These are phyloP conservation scores for Mus musculus DNA, from an alignment of 2,113 vertebrate genomes.

Conservation along the genomic window GRCm39 chr7:68154501-68155000, in stretches of 20 bases:
- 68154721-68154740: not conserved
- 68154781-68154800: not conserved
- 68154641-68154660: not conserved
- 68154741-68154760: not conserved
- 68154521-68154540: not conserved
- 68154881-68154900: not conserved
- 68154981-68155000: not conserved
- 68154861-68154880: not conserved
- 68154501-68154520: not conserved
- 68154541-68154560: not conserved
- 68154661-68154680: not conserved
- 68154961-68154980: not conserved
- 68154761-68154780: not conserved
- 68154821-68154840: slow-evolving; percentile 8
- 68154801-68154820: not conserved
- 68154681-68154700: not conserved
- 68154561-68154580: not conserved
- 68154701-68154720: slow-evolving; percentile 2
- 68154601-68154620: not conserved
- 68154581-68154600: not conserved
- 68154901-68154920: not conserved
- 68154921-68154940: not conserved
- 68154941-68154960: not conserved
- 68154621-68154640: not conserved
- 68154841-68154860: not conserved